phyloP scores from a whole-genome alignment of 2,113 vertebrate genomes.

The Ciconia stormi region DNA sequence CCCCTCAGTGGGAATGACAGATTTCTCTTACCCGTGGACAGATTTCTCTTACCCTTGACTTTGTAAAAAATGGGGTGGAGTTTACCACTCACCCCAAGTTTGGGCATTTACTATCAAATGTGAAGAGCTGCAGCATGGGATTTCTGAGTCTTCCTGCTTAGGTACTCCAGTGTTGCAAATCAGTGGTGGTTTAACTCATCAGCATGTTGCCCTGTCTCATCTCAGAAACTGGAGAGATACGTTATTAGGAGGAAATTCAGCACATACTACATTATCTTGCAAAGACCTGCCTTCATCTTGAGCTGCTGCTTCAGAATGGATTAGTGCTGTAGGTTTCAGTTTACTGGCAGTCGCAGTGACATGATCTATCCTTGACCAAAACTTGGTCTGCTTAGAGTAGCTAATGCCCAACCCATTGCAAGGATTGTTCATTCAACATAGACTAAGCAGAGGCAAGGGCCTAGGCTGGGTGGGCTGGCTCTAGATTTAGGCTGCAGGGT shows the following conservation, averaged over 20 bases:
- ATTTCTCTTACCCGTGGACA: neutral
- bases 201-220: rapidly evolving
- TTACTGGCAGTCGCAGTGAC: neutral
- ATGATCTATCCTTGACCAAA: neutral
- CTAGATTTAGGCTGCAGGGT: neutral
- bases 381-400: neutral
- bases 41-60: neutral
- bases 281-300: neutral
- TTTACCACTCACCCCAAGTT: neutral
- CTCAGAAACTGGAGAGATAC: neutral
- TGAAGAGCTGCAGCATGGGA: neutral
- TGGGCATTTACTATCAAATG: neutral
- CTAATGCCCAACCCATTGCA: neutral
- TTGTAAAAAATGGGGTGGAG: neutral
- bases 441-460: neutral
- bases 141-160: neutral
- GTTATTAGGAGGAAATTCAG: neutral
- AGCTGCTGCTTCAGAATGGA: neutral
- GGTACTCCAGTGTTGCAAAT: neutral
- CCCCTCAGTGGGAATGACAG: neutral
- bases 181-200: neutral
- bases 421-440: neutral
- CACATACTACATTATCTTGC: neutral
- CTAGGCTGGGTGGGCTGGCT: neutral
- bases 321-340: neutral